phyloP scores from a whole-genome alignment of 2,888 invertebrate genomes.

The Agrochola lychnidis region DNA sequence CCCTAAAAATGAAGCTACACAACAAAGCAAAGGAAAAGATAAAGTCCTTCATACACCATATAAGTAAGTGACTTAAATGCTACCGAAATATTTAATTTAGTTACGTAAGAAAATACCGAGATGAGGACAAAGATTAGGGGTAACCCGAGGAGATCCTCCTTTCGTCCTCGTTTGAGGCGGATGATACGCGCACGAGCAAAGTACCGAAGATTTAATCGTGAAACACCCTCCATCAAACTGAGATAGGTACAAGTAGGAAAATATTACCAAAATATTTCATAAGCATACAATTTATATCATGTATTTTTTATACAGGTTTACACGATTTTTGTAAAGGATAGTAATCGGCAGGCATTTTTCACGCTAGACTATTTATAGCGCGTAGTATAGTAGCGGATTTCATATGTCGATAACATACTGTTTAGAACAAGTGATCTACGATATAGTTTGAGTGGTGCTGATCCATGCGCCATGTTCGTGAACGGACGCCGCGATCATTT shows the following conservation, averaged over 20 bases:
- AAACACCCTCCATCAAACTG: constrained; percentile 50
- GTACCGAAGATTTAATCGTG: constrained; percentile 56
- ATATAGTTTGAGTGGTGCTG: too few species aligned
- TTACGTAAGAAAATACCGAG: constrained; percentile 27
- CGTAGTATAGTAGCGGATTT: too few species aligned
- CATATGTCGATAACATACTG: neutral
- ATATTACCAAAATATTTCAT: constrained; percentile 54
- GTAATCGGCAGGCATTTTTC: constrained; percentile 34
- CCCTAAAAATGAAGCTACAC: neutral
- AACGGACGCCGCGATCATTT: too few species aligned
- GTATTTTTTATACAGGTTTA: constrained; percentile 38
- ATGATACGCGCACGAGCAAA: constrained; percentile 39
- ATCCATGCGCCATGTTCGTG: too few species aligned
- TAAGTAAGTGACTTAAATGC: constrained; percentile 14
- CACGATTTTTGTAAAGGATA: constrained; percentile 4
- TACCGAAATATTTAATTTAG: constrained; percentile 51
- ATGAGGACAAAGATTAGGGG: constrained; percentile 46
- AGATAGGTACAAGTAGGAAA: constrained; percentile 41
- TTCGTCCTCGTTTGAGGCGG: constrained; percentile 12
- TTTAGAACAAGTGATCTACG: neutral
- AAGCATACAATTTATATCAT: constrained; percentile 39
- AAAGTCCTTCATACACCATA: neutral
- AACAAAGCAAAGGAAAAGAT: neutral
- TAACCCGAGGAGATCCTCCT: constrained; percentile 25
- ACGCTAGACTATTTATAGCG: neutral